These are phyloP conservation scores for Cyphomyrmex costatus DNA, from an alignment of 1,140 invertebrate genomes.

Conservation along the genomic window DNA sequence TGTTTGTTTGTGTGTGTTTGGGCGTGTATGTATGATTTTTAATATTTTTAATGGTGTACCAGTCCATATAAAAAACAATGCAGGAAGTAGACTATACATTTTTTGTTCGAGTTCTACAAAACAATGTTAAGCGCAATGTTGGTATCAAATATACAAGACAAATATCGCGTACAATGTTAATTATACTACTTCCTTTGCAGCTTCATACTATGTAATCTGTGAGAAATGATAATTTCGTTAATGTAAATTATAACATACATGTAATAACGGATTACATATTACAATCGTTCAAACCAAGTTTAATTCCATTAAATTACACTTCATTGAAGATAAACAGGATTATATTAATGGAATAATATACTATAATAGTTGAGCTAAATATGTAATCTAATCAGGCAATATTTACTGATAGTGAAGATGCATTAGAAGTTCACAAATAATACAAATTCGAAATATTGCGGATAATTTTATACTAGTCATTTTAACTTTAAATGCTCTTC, in stretches of 20 bases:
- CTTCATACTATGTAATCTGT: background rate
- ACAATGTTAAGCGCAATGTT: background rate
- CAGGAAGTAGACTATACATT: background rate
- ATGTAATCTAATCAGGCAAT: slow-evolving; percentile 32
- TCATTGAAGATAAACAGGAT: slow-evolving; percentile 40
- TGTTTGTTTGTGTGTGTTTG: background rate
- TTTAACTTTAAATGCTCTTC: slow-evolving; percentile 9
- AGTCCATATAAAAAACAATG: background rate
- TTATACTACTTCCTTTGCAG: background rate
- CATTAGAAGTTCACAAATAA: background rate
- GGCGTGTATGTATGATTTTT: background rate
- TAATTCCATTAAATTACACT: slow-evolving; percentile 36
- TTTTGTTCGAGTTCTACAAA: background rate
- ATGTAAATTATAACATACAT: slow-evolving; percentile 35
- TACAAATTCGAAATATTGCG: background rate
- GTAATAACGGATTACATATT: background rate
- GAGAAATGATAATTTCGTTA: slow-evolving; percentile 24
- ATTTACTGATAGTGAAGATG: slow-evolving; percentile 32
- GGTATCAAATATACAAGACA: background rate
- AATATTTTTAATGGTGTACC: background rate
- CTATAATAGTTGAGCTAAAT: slow-evolving; percentile 26
- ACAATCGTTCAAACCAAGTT: slow-evolving; percentile 28
- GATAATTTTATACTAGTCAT: background rate
- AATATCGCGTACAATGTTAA: background rate
- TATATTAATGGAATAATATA: slow-evolving; percentile 44